Conservation (phyloP, 2,113 vertebrate genomes). For the Crocuta crocuta region DNA sequence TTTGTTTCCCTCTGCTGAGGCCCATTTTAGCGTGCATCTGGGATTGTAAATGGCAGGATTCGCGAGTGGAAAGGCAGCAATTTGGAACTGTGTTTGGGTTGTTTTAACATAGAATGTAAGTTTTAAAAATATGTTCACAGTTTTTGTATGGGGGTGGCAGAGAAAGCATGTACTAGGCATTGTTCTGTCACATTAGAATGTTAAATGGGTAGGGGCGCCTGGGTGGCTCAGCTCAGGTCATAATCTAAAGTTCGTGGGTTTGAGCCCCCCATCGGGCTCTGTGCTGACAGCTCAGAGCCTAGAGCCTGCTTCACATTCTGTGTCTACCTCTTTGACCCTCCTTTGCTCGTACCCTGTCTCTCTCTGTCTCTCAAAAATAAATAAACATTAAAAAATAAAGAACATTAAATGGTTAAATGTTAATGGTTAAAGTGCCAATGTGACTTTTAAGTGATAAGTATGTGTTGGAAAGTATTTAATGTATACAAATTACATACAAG, state of each 20-base stretch:
- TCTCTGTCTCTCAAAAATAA: too few relatives aligned
- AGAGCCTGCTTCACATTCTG: too few relatives aligned
- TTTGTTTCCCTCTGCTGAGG: not conserved
- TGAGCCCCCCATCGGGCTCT: too few relatives aligned
- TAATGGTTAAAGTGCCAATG: not conserved
- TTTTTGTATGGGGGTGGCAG: not conserved
- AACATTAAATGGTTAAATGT: not conserved
- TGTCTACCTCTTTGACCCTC: too few relatives aligned
- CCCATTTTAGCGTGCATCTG: not conserved
- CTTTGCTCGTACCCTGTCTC: too few relatives aligned
- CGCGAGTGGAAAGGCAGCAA: not conserved
- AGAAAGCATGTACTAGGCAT: not conserved
- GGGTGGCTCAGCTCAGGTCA: too few relatives aligned
- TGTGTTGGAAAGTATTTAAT: not conserved
- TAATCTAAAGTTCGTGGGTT: too few relatives aligned
- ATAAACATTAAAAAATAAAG: too few relatives aligned
- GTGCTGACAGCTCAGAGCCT: too few relatives aligned
- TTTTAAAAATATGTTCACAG: not conserved
- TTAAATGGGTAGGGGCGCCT: not conserved
- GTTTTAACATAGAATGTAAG: constrained; percentile 6
- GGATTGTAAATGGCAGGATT: not conserved
- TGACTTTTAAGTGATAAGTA: not conserved
- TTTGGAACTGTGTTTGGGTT: not conserved
- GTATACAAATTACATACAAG: not conserved
- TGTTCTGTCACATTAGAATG: not conserved